These are phyloP conservation scores for Priocnemis perturbator DNA, from an alignment of 2,888 invertebrate genomes.

Conservation along the genomic window DNA sequence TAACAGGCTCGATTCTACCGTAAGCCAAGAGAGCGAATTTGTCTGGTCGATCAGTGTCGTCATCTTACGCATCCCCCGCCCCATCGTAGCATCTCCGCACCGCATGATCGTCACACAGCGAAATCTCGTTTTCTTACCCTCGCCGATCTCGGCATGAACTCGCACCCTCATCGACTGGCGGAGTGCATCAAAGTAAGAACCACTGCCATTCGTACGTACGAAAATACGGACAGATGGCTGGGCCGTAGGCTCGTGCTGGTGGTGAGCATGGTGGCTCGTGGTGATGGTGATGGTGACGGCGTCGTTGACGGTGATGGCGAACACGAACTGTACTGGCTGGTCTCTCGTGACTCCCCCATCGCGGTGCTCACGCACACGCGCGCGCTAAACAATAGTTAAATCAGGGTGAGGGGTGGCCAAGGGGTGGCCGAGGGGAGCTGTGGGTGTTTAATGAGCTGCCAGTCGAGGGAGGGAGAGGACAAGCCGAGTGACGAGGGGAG, in stretches of 20 bases:
- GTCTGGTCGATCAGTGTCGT: constrained; percentile 25
- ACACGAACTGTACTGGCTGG: constrained; percentile 16
- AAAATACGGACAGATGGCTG: constrained; percentile 71
- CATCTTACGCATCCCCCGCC: constrained; percentile 23
- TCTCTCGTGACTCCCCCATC: constrained; percentile 3
- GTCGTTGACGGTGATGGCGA: neutral
- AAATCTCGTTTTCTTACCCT: constrained; percentile 42
- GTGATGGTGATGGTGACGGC: constrained; percentile 12
- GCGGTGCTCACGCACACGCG: constrained; percentile 37
- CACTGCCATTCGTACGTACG: constrained; percentile 59
- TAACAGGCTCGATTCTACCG: too few relatives aligned
- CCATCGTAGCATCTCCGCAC: constrained; percentile 13
- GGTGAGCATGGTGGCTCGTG: constrained; percentile 27
- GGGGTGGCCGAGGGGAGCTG: constrained; percentile 67
- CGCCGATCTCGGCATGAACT: constrained; percentile 15
- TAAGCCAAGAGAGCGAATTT: too few relatives aligned
- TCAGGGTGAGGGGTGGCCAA: constrained; percentile 67
- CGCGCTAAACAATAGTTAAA: constrained; percentile 71
- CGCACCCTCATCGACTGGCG: constrained; percentile 17
- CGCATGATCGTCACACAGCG: constrained; percentile 25
- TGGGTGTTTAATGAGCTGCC: constrained; percentile 74
- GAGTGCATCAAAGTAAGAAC: constrained; percentile 59
- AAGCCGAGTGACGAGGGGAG: constrained; percentile 39
- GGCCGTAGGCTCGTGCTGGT: constrained; percentile 56
- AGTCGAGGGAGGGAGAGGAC: constrained; percentile 44